A percentile compares a stretch with the other conserved stretches of the same genome.
Evolutionary conservation across 2,888 invertebrate genomes (phyloP).

Genomic region (Villa cingulata): DNA sequence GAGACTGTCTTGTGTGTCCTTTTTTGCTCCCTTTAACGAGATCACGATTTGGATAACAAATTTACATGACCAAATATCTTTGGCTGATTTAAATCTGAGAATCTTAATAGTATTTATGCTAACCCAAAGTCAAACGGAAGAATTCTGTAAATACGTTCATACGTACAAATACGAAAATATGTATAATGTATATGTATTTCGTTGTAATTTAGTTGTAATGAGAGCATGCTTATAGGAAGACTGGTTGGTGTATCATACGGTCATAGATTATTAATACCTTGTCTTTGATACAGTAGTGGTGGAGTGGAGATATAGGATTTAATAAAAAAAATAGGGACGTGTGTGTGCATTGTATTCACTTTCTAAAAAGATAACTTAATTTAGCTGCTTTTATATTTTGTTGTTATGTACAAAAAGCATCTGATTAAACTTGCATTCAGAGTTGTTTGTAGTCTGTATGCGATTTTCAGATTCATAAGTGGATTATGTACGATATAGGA

Average conservation of each 20-base stretch:
- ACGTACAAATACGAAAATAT: neutral
- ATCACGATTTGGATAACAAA: slow-evolving; percentile 22
- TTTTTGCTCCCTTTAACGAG: slow-evolving; percentile 15
- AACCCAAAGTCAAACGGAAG: too few relatives aligned
- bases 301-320: neutral
- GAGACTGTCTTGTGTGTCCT: slow-evolving; percentile 13
- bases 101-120: slow-evolving; percentile 3
- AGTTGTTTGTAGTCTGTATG: too few relatives aligned
- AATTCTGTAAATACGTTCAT: neutral
- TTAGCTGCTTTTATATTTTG: slow-evolving; percentile 10
- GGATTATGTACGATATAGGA: too few relatives aligned
- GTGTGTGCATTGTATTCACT: slow-evolving; percentile 10
- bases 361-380: slow-evolving; percentile 18
- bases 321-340: neutral
- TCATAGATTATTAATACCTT: too few relatives aligned
- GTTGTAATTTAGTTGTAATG: too few relatives aligned
- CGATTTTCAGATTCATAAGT: too few relatives aligned
- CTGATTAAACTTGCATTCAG: neutral
- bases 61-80: slow-evolving; percentile 17
- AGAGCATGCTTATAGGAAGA: too few relatives aligned
- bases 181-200: too few relatives aligned
- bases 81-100: slow-evolving; percentile 13
- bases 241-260: too few relatives aligned
- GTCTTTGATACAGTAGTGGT: too few relatives aligned
- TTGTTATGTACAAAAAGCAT: neutral